Conservation (phyloP, 2,113 vertebrate species). For the Coptodon rendalli region DNA sequence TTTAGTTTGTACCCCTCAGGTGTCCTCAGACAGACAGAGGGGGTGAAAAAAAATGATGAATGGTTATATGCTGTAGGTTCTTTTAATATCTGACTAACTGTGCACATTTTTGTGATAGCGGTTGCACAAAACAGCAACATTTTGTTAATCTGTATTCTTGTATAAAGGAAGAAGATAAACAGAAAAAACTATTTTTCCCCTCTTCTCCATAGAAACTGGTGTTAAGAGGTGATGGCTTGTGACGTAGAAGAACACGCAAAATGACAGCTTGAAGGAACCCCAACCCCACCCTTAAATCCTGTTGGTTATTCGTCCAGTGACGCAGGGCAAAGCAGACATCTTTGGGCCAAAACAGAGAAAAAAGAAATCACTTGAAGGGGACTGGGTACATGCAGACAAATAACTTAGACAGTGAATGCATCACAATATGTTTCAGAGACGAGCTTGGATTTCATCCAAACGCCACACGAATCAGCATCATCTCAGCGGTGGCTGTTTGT, state of each 20-base stretch:
- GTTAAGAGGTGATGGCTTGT: constrained; percentile 6
- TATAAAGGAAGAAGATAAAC: background rate
- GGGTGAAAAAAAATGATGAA: constrained; percentile 9
- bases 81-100: background rate
- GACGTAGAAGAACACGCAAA: constrained; percentile 28
- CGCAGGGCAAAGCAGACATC: constrained; percentile 18
- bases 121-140: background rate
- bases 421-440: background rate
- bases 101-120: background rate
- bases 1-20: constrained; percentile 9
- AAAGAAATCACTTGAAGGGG: background rate
- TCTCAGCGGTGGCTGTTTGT: background rate
- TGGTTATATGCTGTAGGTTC: background rate
- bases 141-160: background rate
- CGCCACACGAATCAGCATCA: background rate
- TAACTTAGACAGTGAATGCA: background rate
- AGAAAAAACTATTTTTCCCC: background rate
- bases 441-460: background rate
- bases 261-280: constrained; percentile 19
- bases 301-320: constrained; percentile 23
- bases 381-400: background rate
- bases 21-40: background rate
- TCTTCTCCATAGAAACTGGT: background rate
- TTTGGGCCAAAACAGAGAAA: background rate
- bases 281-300: constrained; percentile 18